These are phyloP conservation scores for Listrodromus nycthemerus DNA, from an alignment of 2,888 invertebrate species.

Conservation along the genomic window DNA sequence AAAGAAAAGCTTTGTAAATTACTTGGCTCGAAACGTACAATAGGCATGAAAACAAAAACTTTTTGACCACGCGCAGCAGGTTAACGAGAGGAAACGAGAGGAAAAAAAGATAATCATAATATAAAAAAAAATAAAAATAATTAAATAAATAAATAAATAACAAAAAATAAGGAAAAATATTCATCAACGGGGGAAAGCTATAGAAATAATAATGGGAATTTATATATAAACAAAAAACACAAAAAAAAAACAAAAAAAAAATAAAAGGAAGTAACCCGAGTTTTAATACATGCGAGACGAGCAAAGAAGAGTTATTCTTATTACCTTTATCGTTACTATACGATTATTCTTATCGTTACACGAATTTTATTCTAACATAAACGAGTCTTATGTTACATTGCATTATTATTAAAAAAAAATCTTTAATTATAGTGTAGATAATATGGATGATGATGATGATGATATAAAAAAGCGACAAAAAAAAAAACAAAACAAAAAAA, in stretches of 20 bases:
- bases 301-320: constrained; percentile 74
- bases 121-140: constrained; percentile 37
- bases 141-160: constrained; percentile 53
- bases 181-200: constrained; percentile 62
- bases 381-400: constrained; percentile 78
- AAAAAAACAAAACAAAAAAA: constrained; percentile 66
- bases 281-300: constrained; percentile 61
- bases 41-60: constrained; percentile 65
- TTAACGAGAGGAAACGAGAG: constrained; percentile 72
- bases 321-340: constrained; percentile 76
- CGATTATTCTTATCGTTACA: constrained; percentile 77
- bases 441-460: constrained; percentile 79
- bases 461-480: constrained; percentile 62
- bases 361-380: constrained; percentile 79
- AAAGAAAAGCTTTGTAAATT: constrained; percentile 68
- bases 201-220: constrained; percentile 62
- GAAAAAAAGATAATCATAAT: constrained; percentile 67
- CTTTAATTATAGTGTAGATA: constrained; percentile 83
- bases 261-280: constrained; percentile 41
- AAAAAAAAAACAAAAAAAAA: constrained; percentile 23
- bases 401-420: constrained; percentile 79
- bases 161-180: constrained; percentile 39
- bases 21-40: constrained; percentile 75
- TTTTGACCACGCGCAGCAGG: constrained; percentile 71
- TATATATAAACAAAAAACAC: constrained; percentile 38